Evolutionary conservation across 2,888 invertebrate species (phyloP).

Genomic region (Axea sp.): DNA sequence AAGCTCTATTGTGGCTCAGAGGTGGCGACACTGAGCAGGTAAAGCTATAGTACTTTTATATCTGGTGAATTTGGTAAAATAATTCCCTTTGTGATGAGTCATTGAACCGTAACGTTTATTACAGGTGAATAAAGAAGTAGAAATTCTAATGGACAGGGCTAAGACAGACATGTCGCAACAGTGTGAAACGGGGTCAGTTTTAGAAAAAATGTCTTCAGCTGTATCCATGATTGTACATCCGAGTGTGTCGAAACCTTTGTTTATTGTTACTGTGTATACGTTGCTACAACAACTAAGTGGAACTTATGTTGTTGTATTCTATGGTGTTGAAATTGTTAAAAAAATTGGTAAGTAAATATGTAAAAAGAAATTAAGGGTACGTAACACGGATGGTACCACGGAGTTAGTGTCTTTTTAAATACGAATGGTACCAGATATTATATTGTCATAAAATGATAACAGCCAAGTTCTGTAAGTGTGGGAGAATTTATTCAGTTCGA

Average conservation of each 20-base stretch:
- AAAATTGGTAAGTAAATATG: slow-evolving; percentile 80
- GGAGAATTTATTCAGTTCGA: too few species aligned
- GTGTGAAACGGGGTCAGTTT: slow-evolving; percentile 59
- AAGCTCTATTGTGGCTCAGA: slow-evolving; percentile 83
- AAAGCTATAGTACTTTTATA: too few species aligned
- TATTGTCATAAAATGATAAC: too few species aligned
- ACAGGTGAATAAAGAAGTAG: slow-evolving; percentile 70
- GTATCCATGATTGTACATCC: slow-evolving; percentile 80
- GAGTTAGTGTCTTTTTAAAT: too few species aligned
- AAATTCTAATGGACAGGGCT: slow-evolving; percentile 66
- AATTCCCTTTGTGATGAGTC: too few species aligned
- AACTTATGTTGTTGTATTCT: slow-evolving; percentile 88
- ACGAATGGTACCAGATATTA: too few species aligned
- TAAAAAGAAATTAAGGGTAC: too few species aligned
- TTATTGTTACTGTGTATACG: slow-evolving; percentile 87
- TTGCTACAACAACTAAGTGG: slow-evolving; percentile 87
- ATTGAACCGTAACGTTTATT: too few species aligned
- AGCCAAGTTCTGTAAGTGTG: too few species aligned
- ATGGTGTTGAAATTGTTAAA: slow-evolving; percentile 87
- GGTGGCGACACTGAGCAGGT: slow-evolving; percentile 81
- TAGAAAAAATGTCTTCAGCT: slow-evolving; percentile 61
- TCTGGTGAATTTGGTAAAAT: too few species aligned
- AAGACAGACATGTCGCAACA: slow-evolving; percentile 65
- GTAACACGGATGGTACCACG: too few species aligned
- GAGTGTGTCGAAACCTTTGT: slow-evolving; percentile 85